These are phyloP conservation scores for Saxicola maurus DNA, from an alignment of 2,797 vertebrate species.

Conservation along the genomic window DNA sequence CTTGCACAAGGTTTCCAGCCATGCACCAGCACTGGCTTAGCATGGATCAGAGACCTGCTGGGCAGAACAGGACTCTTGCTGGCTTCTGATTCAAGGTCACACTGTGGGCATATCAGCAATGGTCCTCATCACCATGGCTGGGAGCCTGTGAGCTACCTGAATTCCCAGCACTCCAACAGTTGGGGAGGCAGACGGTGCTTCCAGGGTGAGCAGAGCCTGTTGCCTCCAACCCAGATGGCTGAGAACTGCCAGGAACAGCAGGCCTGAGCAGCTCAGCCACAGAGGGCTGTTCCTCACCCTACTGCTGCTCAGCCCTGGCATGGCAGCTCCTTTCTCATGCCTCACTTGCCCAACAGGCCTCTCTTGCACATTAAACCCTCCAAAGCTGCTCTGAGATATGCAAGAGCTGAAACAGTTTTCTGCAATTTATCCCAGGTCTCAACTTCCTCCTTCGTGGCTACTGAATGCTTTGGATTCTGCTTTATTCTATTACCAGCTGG, in stretches of 20 bases:
- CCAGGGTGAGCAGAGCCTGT: constrained; percentile 67
- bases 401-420: background rate
- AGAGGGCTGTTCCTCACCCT: background rate
- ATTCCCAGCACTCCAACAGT: constrained; percentile 8
- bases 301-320: background rate
- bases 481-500: background rate
- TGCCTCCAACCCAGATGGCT: constrained; percentile 77
- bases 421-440: background rate
- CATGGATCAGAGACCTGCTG: background rate
- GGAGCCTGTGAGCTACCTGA: background rate
- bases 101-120: background rate
- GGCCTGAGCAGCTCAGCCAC: constrained; percentile 17
- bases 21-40: background rate
- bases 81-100: constrained; percentile 1
- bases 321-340: background rate
- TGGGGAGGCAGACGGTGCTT: constrained; percentile 65
- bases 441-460: background rate
- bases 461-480: background rate
- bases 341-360: background rate
- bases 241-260: background rate
- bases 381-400: background rate
- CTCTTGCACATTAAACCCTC: background rate
- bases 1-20: constrained; percentile 8
- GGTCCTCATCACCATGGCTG: background rate
- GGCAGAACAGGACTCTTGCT: background rate